A percentile compares a stretch with the other conserved stretches of the same genome.
Evolutionary conservation across 2,888 invertebrate species (phyloP).

Genomic region (Temnothorax ravouxi): DNA sequence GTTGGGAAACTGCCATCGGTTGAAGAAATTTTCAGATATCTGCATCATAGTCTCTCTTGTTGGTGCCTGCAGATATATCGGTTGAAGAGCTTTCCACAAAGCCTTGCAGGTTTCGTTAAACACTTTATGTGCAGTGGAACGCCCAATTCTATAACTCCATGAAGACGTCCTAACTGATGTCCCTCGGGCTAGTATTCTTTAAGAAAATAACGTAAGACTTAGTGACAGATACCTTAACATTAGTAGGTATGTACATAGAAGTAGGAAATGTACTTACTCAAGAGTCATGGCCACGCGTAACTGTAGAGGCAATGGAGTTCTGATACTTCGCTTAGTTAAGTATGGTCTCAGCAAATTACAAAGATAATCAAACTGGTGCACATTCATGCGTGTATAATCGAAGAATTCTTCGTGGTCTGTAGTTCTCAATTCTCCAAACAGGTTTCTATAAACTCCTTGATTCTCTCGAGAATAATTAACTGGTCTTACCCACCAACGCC

Average conservation of each 20-base stretch:
- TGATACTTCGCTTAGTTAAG: not conserved
- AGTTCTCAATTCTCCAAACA: not conserved
- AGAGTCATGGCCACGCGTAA: not conserved
- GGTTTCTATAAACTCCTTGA: not conserved
- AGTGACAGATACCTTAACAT: not conserved
- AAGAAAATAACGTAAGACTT: not conserved
- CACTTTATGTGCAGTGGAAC: conserved; percentile 2
- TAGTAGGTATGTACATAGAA: not conserved
- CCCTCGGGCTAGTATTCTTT: not conserved
- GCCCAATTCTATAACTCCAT: conserved; percentile 8
- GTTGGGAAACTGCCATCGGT: conserved; percentile 3
- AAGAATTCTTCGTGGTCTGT: conserved; percentile 13
- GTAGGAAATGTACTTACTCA: conserved; percentile 1
- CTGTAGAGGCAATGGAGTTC: conserved; percentile 3
- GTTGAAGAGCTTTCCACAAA: conserved; percentile 6
- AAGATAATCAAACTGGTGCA: not conserved
- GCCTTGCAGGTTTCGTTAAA: not conserved
- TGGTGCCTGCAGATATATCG: not conserved
- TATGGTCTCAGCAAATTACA: not conserved
- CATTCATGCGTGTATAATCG: conserved; percentile 7
- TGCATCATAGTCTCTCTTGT: conserved; percentile 8
- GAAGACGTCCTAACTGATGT: not conserved
- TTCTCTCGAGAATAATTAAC: not conserved
- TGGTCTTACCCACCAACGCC: not conserved
- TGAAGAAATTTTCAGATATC: not conserved